A percentile compares a stretch with the other conserved stretches of the same genome.
These are phyloP conservation scores for Setipinna tenuifilis DNA, from an alignment of 2,797 vertebrate species.

Conservation along the genomic window DNA sequence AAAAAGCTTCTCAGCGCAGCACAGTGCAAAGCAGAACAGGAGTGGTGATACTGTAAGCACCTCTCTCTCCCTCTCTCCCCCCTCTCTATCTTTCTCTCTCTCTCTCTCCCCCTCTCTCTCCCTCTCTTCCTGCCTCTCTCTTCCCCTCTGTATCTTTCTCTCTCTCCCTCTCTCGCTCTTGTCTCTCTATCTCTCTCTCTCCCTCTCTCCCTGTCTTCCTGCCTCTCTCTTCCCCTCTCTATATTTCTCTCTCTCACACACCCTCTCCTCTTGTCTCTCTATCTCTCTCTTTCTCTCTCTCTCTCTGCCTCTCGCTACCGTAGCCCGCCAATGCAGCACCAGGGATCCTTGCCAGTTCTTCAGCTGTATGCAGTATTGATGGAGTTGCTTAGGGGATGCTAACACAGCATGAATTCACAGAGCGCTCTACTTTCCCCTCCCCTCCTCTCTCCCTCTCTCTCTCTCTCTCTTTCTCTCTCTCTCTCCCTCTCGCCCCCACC, in stretches of 20 bases:
- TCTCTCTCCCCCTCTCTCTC: slow-evolving; percentile 47
- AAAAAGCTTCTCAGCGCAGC: slow-evolving; percentile 43
- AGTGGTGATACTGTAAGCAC: slow-evolving; percentile 67
- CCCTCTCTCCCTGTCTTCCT: slow-evolving; percentile 41
- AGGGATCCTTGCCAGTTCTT: slow-evolving; percentile 75
- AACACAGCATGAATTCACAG: slow-evolving; percentile 82
- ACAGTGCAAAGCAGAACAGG: slow-evolving; percentile 31
- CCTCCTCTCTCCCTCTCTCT: slow-evolving; percentile 25
- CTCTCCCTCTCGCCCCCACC: slow-evolving; percentile 35
- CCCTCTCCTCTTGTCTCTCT: slow-evolving; percentile 59
- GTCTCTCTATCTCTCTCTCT: slow-evolving; percentile 59
- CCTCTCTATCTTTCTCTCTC: slow-evolving; percentile 60
- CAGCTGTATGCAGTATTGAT: slow-evolving; percentile 87
- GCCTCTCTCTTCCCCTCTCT: slow-evolving; percentile 59
- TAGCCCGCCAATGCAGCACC: slow-evolving; percentile 70
- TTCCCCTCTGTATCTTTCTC: slow-evolving; percentile 46
- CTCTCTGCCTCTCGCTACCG: slow-evolving; percentile 45
- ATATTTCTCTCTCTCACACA: slow-evolving; percentile 57
- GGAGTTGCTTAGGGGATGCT: slow-evolving; percentile 86
- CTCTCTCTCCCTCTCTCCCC: slow-evolving; percentile 53
- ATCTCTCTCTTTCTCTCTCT: slow-evolving; percentile 61
- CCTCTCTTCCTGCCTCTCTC: slow-evolving; percentile 40
- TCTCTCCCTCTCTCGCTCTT: slow-evolving; percentile 41
- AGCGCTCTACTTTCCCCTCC: slow-evolving; percentile 47
- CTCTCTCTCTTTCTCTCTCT: slow-evolving; percentile 7